These are phyloP conservation scores for Notarius lentiginosus DNA, from an alignment of 2,113 vertebrate species.

Conservation along the genomic window DNA sequence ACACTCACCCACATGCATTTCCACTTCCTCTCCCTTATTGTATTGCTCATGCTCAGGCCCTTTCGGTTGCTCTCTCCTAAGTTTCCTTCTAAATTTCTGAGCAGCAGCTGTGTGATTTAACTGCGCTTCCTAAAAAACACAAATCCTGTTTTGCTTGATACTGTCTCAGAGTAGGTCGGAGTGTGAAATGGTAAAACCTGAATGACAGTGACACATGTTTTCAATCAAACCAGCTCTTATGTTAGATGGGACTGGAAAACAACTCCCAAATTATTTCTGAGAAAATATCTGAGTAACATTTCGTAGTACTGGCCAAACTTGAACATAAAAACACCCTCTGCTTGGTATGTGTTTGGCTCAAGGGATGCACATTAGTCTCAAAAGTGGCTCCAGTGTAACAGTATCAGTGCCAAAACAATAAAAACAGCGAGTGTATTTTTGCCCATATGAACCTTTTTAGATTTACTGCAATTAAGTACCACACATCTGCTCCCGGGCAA, in stretches of 20 bases:
- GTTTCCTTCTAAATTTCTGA: background rate
- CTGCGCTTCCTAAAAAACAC: background rate
- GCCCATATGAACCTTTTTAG: background rate
- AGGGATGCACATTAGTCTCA: conserved; percentile 15
- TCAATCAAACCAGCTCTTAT: conserved; percentile 51
- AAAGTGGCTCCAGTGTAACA: conserved; percentile 9
- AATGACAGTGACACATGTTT: conserved; percentile 43
- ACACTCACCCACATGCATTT: conserved; percentile 33
- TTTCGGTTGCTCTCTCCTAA: background rate
- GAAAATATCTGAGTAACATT: conserved; percentile 33
- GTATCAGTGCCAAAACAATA: background rate
- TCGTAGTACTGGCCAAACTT: background rate
- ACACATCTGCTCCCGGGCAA: conserved; percentile 3
- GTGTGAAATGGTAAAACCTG: background rate
- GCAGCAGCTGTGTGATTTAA: background rate
- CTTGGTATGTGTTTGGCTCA: conserved; percentile 31
- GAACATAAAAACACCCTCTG: background rate
- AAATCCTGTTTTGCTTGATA: background rate
- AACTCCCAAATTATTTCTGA: conserved; percentile 38
- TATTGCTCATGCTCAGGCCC: background rate
- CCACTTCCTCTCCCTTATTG: conserved; percentile 33
- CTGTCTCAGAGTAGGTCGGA: background rate
- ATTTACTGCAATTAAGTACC: background rate
- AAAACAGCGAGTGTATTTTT: background rate
- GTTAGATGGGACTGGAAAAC: conserved; percentile 1